Base-by-base conservation (phyloP, 1,140 invertebrate species). In the Euborellia annulipes region DNA sequence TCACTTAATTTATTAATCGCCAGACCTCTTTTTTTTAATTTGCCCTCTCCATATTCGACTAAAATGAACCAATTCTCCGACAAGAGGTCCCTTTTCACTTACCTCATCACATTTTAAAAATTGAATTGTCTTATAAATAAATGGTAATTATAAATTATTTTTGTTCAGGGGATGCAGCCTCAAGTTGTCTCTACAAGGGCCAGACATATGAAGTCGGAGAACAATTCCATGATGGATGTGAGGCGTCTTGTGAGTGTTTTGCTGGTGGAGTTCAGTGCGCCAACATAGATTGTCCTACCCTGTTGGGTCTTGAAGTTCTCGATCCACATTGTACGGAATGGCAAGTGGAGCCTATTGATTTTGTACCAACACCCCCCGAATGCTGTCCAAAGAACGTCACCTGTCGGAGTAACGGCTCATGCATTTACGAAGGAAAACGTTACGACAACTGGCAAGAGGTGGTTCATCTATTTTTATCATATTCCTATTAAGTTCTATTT, bases 361-460 rank as follows among this genome's bases (percentile, higher is more conserved):
- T 82, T 51, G 63, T 71, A 14, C 76, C 85, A 0, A 69, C 67
- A 37, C 73, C 82, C 7, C 86, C 87, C 0, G 75, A 80, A 50
- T 91, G 87, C 60, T 91, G 87, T 61, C 83, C 85, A 0, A 70
- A 84, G 54, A 68, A 76, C 49, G 73, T 85, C 44, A 68, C 71
- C 21, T 88, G 83, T 51, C 69, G 76, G 46, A 79, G 79, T 57
- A 84, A 85, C 59, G 82, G 82, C 3, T 83, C 81, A 0, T 86
- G 82, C 54, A 57, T 64, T 23, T 83, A 81, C 51, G 71, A 78
- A 49, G 78, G 73, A 36, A 61, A 73, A 36, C 64, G 62, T 51
- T 85, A 71, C 56, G 61, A 68, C 21, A 72, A 72, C 50, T 72
- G 67, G 66, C 66, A 63, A 45, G 55, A 60, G 61, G 61, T 65